phyloP scores from a whole-genome alignment of 2,113 vertebrate genomes.

The Anolis sagrei region DNA sequence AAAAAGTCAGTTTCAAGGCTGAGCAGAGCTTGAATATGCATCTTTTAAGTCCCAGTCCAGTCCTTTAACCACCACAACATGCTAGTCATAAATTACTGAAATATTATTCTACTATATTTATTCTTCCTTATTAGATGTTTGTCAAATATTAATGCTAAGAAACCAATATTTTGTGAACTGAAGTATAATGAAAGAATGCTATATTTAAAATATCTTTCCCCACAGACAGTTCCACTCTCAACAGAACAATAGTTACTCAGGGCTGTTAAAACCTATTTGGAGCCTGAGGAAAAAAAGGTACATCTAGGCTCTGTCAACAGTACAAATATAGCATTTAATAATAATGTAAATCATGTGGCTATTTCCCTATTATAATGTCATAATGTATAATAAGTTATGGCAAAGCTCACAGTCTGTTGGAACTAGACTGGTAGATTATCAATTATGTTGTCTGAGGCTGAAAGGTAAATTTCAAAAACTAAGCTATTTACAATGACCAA shows the following conservation, averaged over 20 bases:
- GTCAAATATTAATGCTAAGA: neutral
- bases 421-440: neutral
- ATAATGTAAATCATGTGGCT: neutral
- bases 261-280: neutral
- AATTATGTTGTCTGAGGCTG: neutral
- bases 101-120: neutral
- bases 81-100: neutral
- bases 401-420: neutral
- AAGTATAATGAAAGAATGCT: neutral
- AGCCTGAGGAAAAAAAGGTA: neutral
- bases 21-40: too few species aligned
- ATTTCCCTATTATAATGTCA: neutral
- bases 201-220: neutral
- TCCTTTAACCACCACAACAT: too few species aligned
- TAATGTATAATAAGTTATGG: neutral
- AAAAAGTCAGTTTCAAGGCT: too few species aligned
- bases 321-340: constrained; percentile 1
- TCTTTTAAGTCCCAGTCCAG: too few species aligned
- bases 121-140: neutral
- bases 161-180: neutral
- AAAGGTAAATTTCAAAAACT: constrained; percentile 6
- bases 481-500: neutral
- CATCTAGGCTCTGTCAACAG: neutral
- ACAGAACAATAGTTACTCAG: neutral
- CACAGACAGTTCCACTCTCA: neutral